A percentile compares a stretch with the other conserved stretches of the same genome.
phyloP scores from a whole-genome alignment of 2,888 invertebrate species.

The Chymomyza procnemis region DNA sequence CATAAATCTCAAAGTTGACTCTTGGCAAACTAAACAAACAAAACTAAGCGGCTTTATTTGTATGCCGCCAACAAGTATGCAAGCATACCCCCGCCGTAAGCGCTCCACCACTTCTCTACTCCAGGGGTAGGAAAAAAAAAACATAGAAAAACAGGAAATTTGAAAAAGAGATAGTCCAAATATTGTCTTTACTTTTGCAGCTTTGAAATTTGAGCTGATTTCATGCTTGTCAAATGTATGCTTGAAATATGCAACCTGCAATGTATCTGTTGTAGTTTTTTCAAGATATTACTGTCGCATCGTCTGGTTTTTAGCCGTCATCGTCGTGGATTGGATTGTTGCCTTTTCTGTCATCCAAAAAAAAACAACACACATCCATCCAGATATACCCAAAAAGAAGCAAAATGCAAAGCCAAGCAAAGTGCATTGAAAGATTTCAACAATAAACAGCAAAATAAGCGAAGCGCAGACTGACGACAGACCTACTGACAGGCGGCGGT shows the following conservation, averaged over 20 bases:
- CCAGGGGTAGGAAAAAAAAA: not conserved
- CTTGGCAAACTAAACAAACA: not conserved
- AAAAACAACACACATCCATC: too few relatives aligned
- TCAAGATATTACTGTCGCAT: not conserved
- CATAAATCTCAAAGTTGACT: constrained; percentile 32
- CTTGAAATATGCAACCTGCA: constrained; percentile 34
- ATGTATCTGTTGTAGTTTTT: not conserved
- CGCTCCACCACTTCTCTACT: not conserved
- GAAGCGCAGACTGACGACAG: constrained; percentile 25
- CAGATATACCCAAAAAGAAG: not conserved
- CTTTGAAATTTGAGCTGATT: constrained; percentile 48
- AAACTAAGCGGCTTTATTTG: not conserved
- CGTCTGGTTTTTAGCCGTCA: not conserved
- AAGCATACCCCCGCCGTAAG: not conserved
- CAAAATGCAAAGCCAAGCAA: constrained; percentile 27
- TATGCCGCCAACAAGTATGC: not conserved
- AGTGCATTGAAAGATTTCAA: constrained; percentile 64
- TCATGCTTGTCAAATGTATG: constrained; percentile 32
- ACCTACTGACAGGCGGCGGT: not conserved
- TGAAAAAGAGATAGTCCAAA: not conserved
- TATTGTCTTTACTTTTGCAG: not conserved
- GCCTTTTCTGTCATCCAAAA: constrained; percentile 20
- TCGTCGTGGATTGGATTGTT: not conserved
- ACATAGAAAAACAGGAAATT: constrained; percentile 5
- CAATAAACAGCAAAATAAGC: constrained; percentile 37